Base-by-base conservation (phyloP, 2,797 vertebrate species). In the Cyprinella venusta region DNA sequence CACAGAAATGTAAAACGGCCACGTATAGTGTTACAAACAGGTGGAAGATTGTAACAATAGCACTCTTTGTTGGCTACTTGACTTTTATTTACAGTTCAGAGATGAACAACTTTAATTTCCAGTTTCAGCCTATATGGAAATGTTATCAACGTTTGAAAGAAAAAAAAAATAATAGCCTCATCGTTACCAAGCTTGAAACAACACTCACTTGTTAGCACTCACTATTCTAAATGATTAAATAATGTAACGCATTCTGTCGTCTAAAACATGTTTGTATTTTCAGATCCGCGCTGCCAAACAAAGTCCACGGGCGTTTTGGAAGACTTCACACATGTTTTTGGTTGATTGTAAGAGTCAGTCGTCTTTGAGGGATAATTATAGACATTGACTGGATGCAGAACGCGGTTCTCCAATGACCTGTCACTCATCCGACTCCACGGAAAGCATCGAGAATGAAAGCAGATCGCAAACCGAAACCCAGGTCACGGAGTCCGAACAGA, bases 361-460 rank as follows among this genome's bases (percentile, higher is more conserved):
- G 38, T 79, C 74, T 78, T 69, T 21, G 70, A 79, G 52, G 75
- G 78, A 83, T 75, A 80, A 85, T 81, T 85, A 84, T 85, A 78
- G 65, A 36, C 19, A 15, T 88, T 85, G 72, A 88, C 88, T 76
- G 89, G 89, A 83, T 90, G 88, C 86, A 80, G 84, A 85, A 69
- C 64, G 85, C 63, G 13, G 87, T 86, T 86, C 88, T 90, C 91
- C 89, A 87, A 94, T 95, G 94, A 95, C 93, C 92, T 94, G 92
- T 88, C 94, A 94, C 92, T 94, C 94, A 68, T 91, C 94, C 0
- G 94, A 95, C 85, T 89, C 93, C 79, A 84, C 93, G 67, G 92
- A 94, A 40, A 88, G 83, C 87, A 90, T 93, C 80, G 87, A 93
- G 84, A 88, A 90, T 86, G 88, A 91, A 61, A 65, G 91, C 72